Evolutionary conservation across 2,888 invertebrate genomes (phyloP).

Genomic region (Acholoe squamosa): DNA sequence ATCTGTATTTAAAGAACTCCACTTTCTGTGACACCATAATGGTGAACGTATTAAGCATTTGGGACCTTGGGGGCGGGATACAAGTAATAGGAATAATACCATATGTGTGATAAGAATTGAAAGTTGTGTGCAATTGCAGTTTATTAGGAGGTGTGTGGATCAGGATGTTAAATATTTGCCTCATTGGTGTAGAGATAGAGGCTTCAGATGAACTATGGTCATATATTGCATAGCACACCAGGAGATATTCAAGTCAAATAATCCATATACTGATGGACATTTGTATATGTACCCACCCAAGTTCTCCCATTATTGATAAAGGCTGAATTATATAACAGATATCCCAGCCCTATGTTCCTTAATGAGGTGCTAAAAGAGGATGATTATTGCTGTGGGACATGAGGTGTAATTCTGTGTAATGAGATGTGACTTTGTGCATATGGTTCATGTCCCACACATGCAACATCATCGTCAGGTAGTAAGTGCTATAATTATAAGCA

Average conservation of each 20-base stretch:
- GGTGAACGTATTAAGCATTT: background rate
- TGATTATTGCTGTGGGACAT: background rate
- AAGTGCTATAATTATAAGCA: background rate
- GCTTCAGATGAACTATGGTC: no score
- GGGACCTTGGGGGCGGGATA: no score
- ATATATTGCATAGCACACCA: no score
- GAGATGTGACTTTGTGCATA: background rate
- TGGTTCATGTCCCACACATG: background rate
- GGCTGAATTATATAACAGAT: background rate
- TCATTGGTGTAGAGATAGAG: no score
- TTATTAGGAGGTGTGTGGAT: background rate
- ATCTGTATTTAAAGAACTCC: background rate
- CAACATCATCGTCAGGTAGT: background rate
- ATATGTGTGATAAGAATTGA: background rate
- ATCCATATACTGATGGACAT: no score
- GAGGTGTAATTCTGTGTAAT: background rate
- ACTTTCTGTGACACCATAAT: background rate
- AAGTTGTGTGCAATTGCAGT: background rate
- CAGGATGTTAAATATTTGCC: no score
- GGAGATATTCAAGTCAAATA: no score
- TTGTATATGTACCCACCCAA: no score
- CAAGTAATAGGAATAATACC: no score
- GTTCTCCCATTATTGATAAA: no score
- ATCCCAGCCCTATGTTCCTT: slow-evolving; percentile 2
- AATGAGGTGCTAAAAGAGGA: background rate